These are phyloP conservation scores for Schizothorax lantsangensis DNA, from an alignment of 2,797 vertebrate genomes.

Conservation along the genomic window DNA sequence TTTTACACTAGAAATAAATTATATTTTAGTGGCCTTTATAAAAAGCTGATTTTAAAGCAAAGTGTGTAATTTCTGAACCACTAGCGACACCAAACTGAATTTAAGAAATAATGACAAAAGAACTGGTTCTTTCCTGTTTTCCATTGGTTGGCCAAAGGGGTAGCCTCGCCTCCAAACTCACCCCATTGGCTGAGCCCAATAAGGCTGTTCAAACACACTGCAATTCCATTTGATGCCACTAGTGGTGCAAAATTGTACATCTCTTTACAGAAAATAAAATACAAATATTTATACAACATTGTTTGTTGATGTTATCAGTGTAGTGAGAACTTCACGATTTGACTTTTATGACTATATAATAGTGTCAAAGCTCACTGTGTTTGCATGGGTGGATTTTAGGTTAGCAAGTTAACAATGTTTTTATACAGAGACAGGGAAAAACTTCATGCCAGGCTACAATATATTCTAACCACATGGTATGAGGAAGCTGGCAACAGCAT, in stretches of 20 bases:
- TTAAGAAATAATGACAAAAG: not conserved
- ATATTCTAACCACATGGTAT: not conserved
- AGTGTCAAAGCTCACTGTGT: conserved; percentile 19
- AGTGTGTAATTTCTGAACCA: conserved; percentile 21
- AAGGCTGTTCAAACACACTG: not conserved
- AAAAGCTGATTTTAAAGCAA: conserved; percentile 29
- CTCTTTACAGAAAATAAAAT: conserved; percentile 15
- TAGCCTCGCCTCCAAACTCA: not conserved
- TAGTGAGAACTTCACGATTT: conserved; percentile 17
- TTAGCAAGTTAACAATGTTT: conserved; percentile 15
- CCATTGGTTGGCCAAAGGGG: not conserved
- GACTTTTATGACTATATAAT: not conserved
- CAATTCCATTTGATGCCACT: not conserved
- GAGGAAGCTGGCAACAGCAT: not conserved
- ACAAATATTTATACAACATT: not conserved
- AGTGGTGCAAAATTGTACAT: not conserved
- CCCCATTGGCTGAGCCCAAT: not conserved
- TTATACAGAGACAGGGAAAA: not conserved
- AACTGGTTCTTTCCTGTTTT: not conserved
- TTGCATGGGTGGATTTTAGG: conserved; percentile 10
- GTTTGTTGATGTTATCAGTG: conserved; percentile 17
- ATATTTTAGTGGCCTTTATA: conserved; percentile 6
- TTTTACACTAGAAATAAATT: conserved; percentile 43
- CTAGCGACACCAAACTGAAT: not conserved
- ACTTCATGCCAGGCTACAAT: not conserved